Evolutionary conservation across 2,113 vertebrate species (phyloP).

Genomic region (Dasypus novemcinctus): DNA sequence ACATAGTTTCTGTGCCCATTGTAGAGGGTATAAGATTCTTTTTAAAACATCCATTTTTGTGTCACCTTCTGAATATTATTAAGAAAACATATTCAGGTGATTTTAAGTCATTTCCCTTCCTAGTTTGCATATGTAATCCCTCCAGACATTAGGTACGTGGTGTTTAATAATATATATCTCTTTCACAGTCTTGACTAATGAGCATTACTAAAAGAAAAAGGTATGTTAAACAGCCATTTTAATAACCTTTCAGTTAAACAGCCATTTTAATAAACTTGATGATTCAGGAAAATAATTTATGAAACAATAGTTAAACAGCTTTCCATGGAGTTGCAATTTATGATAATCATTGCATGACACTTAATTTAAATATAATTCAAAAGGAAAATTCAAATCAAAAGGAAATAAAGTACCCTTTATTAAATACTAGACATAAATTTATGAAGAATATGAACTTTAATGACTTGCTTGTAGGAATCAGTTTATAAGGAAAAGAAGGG

Average conservation of each 20-base stretch:
- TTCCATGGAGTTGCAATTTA: neutral
- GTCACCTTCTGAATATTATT: neutral
- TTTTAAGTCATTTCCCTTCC: neutral
- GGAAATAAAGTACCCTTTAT: neutral
- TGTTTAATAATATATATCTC: neutral
- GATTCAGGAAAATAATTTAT: neutral
- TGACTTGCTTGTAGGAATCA: neutral
- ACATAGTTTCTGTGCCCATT: neutral
- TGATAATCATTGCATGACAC: neutral
- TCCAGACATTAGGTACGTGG: neutral
- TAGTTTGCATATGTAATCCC: neutral
- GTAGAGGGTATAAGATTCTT: neutral
- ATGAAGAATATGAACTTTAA: neutral
- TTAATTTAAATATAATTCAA: constrained; percentile 42
- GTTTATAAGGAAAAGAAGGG: neutral
- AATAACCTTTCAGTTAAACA: neutral
- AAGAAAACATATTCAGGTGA: neutral
- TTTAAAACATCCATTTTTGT: neutral
- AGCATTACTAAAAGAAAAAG: neutral
- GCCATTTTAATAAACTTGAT: neutral
- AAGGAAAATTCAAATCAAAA: neutral
- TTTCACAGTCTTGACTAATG: neutral
- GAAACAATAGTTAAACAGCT: neutral
- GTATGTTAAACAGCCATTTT: neutral
- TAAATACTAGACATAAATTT: neutral